Evolutionary conservation across 2,797 vertebrate genomes (phyloP), one percentile per base, ranked within the genome.

Genomic region (Amazona ochrocephala): DNA sequence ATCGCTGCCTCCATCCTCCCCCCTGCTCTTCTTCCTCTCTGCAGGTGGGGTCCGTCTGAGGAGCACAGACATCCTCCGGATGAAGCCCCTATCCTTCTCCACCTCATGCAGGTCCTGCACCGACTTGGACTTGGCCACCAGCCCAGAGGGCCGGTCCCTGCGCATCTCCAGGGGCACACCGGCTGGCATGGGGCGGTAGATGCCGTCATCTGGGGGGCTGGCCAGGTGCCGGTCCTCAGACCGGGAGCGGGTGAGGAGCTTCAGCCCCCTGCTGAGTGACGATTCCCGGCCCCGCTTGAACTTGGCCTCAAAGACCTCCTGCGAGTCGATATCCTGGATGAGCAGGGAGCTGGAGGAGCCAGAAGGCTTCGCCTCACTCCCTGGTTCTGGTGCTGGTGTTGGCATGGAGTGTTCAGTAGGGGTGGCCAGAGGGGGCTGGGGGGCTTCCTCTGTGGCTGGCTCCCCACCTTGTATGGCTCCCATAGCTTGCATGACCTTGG

Each of bases 221-320:
- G 97, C 97, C 70, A 97, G 95, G 72, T 98, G 97, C 93, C 98
- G 99, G 74, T 99, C 99, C 79, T 99, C 99, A 0, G 98, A 98
- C 90, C 98, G 99, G 51, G 99, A 98, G 84, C 98, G 97, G 29
- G 98, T 98, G 70, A 99, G 98, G 61, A 99, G 98, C 90, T 99
- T 99, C 21, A 99, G 97, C 22, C 99, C 98, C 66, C 99, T 98
- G 12, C 98, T 98, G 50, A 99, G 98, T 4, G 99, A 99, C 2
- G 99, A 99, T 88, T 99, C 98, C 0, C 98, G 98, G 56, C 97
- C 96, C 82, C 98, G 98, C 97, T 99, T 99, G 96, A 99, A 99
- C 84, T 99, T 98, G 24, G 99, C 98, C 90, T 99, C 98, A 20
- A 99, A 99, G 65, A 99, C 97, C 47, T 99, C 99, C 95, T 99